Percentiles rank a stretch among this genome's conserved stretches.
phyloP scores from a whole-genome alignment of 2,113 vertebrate genomes.

The Psilopsiagon aurifrons region DNA sequence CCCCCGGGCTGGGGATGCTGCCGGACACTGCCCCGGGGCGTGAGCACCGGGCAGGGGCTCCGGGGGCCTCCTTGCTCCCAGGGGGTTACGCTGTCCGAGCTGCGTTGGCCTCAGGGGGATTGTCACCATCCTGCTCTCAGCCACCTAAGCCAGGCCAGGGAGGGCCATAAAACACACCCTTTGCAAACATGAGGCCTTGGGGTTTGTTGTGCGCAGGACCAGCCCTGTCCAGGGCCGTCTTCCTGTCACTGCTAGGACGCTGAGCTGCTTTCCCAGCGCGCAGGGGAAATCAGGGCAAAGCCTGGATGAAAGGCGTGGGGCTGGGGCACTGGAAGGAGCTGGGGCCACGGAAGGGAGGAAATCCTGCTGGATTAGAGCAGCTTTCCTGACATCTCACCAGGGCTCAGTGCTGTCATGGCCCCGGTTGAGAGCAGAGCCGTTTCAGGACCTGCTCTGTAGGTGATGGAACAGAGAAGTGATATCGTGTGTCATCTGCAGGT shows the following conservation, averaged over 20 bases:
- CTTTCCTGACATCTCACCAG: constrained; percentile 11
- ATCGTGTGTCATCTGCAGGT: neutral
- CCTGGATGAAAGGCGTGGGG: neutral
- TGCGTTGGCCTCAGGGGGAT: neutral
- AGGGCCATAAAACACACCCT: constrained; percentile 8
- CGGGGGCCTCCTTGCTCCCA: neutral
- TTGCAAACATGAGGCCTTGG: neutral
- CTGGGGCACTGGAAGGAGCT: neutral
- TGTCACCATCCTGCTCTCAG: neutral
- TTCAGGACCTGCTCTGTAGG: neutral
- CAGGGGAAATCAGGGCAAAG: constrained; percentile 3
- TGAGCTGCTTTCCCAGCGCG: neutral
- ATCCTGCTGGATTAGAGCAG: constrained; percentile 24
- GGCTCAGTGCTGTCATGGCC: neutral
- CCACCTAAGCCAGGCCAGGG: neutral
- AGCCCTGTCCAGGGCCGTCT: fast-evolving
- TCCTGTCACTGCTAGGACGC: fast-evolving
- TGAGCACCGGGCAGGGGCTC: neutral
- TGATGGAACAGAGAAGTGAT: neutral
- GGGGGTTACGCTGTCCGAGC: fast-evolving
- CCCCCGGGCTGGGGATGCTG: no score
- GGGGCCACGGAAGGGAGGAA: neutral
- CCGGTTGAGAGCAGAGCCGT: fast-evolving
- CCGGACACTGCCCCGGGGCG: neutral
- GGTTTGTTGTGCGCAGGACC: fast-evolving